phyloP scores from a whole-genome alignment of 2,113 vertebrate species.

The Diphyllodes magnificus region DNA sequence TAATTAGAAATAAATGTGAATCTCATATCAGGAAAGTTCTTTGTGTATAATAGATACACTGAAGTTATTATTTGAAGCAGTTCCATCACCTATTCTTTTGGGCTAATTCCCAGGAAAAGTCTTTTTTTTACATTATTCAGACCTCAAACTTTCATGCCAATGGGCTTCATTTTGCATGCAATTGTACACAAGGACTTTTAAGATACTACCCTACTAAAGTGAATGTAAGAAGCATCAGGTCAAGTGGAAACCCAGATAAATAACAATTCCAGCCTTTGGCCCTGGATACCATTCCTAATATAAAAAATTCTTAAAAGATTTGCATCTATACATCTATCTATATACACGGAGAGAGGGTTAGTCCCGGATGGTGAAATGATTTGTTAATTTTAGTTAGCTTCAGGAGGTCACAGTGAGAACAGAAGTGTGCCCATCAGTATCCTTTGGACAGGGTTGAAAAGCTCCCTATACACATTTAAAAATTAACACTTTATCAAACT shows the following conservation, averaged over 20 bases:
- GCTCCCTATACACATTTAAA: conserved; percentile 36
- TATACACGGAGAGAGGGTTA: not conserved
- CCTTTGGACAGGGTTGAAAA: conserved; percentile 54
- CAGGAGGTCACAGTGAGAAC: conserved; percentile 48
- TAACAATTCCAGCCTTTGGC: not conserved
- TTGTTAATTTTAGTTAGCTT: conserved; percentile 54
- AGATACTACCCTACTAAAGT: not conserved
- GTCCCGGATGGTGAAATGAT: not conserved
- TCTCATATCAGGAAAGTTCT: not conserved
- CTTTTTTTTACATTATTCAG: not conserved
- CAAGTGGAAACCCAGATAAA: not conserved
- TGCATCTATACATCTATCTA: not conserved
- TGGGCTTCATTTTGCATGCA: not conserved
- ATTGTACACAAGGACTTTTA: not conserved
- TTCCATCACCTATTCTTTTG: not conserved
- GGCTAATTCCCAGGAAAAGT: not conserved
- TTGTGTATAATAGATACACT: conserved; percentile 25
- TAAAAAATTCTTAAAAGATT: not conserved
- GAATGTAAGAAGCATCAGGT: not conserved
- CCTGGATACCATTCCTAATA: not conserved
- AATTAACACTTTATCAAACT: conserved; percentile 63
- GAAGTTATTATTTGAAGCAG: conserved; percentile 47
- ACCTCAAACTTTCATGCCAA: not conserved
- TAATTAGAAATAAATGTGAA: conserved; percentile 43
- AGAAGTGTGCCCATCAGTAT: conserved; percentile 53